phyloP scores from a whole-genome alignment of 2,113 vertebrate species.

The Planiliza haematocheilus region DNA sequence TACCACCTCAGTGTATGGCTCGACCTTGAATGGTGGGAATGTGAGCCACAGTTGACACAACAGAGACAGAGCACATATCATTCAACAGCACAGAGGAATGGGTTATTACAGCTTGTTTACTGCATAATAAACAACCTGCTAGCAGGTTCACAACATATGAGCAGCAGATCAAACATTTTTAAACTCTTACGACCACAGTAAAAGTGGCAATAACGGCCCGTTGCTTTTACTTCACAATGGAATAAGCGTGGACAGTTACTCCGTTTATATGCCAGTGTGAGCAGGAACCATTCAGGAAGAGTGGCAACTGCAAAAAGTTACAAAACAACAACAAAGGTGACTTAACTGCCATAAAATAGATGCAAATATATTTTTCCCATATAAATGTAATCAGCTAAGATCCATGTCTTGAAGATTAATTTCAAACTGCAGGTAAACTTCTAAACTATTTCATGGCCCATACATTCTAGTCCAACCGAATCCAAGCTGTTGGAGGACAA shows the following conservation, averaged over 20 bases:
- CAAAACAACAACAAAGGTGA: too few species aligned
- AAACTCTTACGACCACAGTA: background rate
- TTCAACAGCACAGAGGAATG: conserved; percentile 23
- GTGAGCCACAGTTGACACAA: conserved; percentile 52
- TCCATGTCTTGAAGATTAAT: background rate
- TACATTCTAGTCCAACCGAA: background rate
- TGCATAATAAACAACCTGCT: conserved; percentile 31
- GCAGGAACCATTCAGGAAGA: background rate
- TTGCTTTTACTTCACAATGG: background rate
- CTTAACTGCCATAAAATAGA: too few species aligned
- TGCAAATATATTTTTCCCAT: too few species aligned
- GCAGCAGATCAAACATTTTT: conserved; percentile 15
- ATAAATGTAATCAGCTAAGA: too few species aligned
- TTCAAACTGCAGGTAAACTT: conserved; percentile 3
- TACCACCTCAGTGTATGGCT: conserved; percentile 31
- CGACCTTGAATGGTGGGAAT: conserved; percentile 57
- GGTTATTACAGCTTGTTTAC: conserved; percentile 42
- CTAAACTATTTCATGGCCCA: conserved; percentile 1
- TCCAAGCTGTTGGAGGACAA: conserved; percentile 9
- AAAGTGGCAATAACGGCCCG: background rate
- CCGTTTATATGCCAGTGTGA: conserved; percentile 18
- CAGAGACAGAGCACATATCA: conserved; percentile 34
- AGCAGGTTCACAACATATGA: background rate
- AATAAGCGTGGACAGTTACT: conserved; percentile 8
- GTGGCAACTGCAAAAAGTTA: too few species aligned